These are phyloP conservation scores for Ctenomys sociabilis DNA, from an alignment of 2,113 vertebrate species.

Conservation along the genomic window DNA sequence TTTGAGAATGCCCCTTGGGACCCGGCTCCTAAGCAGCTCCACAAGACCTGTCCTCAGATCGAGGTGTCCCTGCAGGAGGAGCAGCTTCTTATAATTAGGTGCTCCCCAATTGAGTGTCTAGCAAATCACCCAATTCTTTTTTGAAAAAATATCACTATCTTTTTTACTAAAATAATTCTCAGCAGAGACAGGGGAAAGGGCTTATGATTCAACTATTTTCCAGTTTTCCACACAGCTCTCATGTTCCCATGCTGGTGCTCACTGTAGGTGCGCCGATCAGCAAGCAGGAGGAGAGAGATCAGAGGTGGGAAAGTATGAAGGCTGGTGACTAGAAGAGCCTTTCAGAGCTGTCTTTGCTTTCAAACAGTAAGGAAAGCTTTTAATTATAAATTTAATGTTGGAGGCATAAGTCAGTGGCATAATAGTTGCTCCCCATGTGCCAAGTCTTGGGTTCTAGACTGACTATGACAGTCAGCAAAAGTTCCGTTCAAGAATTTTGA, in stretches of 20 bases:
- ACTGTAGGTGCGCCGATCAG: not conserved
- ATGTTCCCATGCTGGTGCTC: not conserved
- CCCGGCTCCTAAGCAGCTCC: not conserved
- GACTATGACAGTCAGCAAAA: not conserved
- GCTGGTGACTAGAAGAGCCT: not conserved
- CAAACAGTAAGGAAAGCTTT: not conserved
- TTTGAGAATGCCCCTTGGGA: not conserved
- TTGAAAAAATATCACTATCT: not conserved
- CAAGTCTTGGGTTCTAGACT: not conserved
- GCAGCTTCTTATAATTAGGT: not conserved
- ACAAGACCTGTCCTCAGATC: not conserved
- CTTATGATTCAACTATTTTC: not conserved
- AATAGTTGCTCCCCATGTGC: too few species aligned
- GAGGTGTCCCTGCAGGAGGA: not conserved
- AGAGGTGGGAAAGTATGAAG: not conserved
- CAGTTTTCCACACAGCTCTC: not conserved
- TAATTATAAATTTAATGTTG: not conserved
- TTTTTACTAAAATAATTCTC: not conserved
- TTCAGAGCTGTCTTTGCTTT: not conserved
- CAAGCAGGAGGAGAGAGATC: not conserved
- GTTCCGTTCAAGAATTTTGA: not conserved
- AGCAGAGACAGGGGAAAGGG: not conserved
- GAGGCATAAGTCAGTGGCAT: not conserved
- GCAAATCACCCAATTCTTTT: not conserved
- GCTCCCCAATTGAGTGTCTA: not conserved